A percentile compares a stretch with the other conserved stretches of the same genome.
phyloP scores from a whole-genome alignment of 1,140 invertebrate species.

The Oscheius sp. region DNA sequence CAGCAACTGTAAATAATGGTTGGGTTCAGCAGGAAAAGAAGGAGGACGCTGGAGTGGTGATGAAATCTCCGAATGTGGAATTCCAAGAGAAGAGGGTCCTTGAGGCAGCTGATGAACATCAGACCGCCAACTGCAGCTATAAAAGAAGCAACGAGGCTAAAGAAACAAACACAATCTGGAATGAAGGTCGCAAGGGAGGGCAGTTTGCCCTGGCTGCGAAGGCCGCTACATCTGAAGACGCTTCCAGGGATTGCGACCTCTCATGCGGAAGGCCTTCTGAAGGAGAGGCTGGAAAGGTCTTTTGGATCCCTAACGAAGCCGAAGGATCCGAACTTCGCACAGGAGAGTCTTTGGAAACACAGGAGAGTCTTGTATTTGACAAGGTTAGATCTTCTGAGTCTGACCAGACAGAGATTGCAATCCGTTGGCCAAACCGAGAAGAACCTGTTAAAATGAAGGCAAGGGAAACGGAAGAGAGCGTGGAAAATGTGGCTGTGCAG shows the following conservation, averaged over 20 bases:
- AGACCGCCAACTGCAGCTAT: constrained; percentile 24
- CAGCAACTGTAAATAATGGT: constrained; percentile 9
- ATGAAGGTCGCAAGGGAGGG: constrained; percentile 21
- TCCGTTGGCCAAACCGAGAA: neutral
- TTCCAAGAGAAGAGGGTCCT: constrained; percentile 7
- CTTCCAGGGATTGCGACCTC: neutral
- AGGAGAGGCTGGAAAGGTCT: constrained; percentile 5
- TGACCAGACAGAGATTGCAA: neutral
- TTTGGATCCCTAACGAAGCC: constrained; percentile 1
- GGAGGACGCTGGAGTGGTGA: neutral
- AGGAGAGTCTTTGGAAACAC: neutral
- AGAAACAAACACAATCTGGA: neutral
- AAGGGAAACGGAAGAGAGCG: constrained; percentile 15
- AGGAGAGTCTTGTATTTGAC: constrained; percentile 2
- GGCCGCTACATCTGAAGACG: neutral
- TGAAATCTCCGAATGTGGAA: constrained; percentile 11
- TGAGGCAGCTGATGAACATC: constrained; percentile 30
- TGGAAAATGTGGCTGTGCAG: constrained; percentile 20
- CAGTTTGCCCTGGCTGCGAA: constrained; percentile 18
- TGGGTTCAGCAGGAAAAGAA: constrained; percentile 8
- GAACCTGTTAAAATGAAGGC: constrained; percentile 13
- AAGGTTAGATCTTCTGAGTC: neutral
- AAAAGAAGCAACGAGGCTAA: neutral
- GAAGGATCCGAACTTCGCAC: neutral
- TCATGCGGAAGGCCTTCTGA: constrained; percentile 1